Evolutionary conservation across 2,797 vertebrate genomes (phyloP).

Genomic region (Pteronotus mesoamericanus): DNA sequence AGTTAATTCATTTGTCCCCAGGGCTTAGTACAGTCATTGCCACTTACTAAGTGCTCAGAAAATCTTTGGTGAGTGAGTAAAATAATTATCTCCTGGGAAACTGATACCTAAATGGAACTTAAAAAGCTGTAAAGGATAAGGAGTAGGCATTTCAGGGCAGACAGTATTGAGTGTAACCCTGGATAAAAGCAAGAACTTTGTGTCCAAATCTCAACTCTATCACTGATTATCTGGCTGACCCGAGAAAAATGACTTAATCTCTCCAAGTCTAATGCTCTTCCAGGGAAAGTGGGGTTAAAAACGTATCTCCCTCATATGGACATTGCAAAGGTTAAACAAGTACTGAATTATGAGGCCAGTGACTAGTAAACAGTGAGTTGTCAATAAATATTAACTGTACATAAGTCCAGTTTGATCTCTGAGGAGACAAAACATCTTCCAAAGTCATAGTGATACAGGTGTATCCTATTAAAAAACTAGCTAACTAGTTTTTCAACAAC

Average conservation of each 20-base stretch:
- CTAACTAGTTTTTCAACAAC: neutral
- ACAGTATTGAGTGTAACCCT: neutral
- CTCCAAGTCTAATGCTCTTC: neutral
- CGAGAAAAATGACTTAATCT: neutral
- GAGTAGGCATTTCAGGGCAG: neutral
- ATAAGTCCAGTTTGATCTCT: neutral
- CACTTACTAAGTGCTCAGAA: slow-evolving; percentile 24
- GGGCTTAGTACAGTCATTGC: neutral
- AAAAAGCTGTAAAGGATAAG: neutral
- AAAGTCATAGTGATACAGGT: neutral
- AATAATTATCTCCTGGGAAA: slow-evolving; percentile 47
- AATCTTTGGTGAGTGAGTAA: slow-evolving; percentile 7
- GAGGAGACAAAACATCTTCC: neutral
- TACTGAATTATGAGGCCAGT: neutral
- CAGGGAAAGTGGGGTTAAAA: neutral
- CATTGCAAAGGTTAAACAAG: neutral
- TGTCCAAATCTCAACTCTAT: neutral
- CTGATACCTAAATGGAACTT: neutral
- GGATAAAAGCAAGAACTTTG: neutral
- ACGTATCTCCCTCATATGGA: neutral
- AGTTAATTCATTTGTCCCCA: neutral
- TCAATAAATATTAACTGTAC: neutral
- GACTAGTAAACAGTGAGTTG: neutral
- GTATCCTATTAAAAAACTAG: neutral
- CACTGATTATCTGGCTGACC: neutral